phyloP scores from a whole-genome alignment of 64 coral and sea anemone species.

The Porites lutea region DNA sequence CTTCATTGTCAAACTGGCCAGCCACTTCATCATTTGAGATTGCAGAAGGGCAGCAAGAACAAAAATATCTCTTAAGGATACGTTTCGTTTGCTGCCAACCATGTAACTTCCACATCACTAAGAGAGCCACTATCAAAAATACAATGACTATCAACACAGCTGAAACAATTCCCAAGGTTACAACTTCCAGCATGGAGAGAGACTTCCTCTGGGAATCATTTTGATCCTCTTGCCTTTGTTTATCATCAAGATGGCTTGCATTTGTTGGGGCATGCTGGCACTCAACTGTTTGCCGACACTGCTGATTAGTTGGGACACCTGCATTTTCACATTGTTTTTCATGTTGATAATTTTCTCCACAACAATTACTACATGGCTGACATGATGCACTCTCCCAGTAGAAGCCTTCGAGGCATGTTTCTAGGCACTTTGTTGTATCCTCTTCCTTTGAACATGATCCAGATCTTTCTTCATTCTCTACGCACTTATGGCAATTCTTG shows the following conservation, averaged over 20 bases:
- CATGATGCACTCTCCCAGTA: constrained; percentile 6
- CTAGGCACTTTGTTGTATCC: constrained; percentile 18
- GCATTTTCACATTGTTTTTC: constrained; percentile 28
- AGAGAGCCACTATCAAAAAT: not conserved
- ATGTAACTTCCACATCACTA: not conserved
- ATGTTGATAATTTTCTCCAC: not conserved
- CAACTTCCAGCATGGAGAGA: not conserved
- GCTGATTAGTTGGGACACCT: not conserved
- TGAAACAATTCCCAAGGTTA: no score
- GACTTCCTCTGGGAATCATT: not conserved
- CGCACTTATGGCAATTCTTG: not conserved
- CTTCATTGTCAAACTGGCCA: not conserved
- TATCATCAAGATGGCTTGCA: no score
- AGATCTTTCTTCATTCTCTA: not conserved
- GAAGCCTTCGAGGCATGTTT: not conserved
- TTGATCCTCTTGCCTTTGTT: no score
- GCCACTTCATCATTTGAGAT: not conserved
- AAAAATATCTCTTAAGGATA: not conserved
- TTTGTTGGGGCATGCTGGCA: not conserved
- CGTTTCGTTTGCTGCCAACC: not conserved
- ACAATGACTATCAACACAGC: not conserved
- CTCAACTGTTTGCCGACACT: not conserved
- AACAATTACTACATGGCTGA: constrained; percentile 12
- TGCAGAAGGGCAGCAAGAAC: not conserved
- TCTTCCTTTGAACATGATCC: not conserved